Evolutionary conservation across 2,888 invertebrate genomes (phyloP), one percentile per base, ranked within the genome.

Genomic region (Pachymerium ferrugineum): DNA sequence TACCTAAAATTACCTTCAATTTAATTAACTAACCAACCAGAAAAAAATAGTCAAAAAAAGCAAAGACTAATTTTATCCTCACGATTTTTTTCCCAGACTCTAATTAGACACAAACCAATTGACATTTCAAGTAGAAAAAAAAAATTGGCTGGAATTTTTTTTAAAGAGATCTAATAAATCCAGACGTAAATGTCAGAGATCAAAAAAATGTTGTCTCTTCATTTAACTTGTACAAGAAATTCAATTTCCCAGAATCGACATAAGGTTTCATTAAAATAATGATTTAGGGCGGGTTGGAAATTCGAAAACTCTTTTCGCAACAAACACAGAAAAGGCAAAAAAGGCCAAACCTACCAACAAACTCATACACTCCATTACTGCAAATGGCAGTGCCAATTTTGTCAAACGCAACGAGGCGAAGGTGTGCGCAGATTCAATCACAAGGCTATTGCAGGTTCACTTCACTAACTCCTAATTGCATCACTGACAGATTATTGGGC

Each of bases 341-440:
- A n/a, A n/a, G n/a, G n/a, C n/a, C n/a, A n/a, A n/a, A n/a, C n/a
- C n/a, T n/a, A 22, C n/a, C 3, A 28, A 62, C 62, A 62, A 62
- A 62, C 62, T 25, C 62, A 62, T 38, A 38, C 25, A 62, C 62
- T 62, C 62, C 12, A 62, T 62, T 62, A 28, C 62, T 62, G 62
- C 22, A 62, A 62, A 62, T 62, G 62, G 62, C 62, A 62, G 62
- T 25, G 62, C 62, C 62, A 62, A 62, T 62, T 62, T 62, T 25
- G 62, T 62, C 25, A 62, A 62, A 62, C 12, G 38, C 62, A 62
- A 62, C 62, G 25, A 25, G 28, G 62, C 62, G 62, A 28, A 22
- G 62, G 28, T 28, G 62, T 25, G 28, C 14, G 62, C 62, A 10
- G 28, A 62, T 62, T 25, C 25, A 25, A 14, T 8, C n/a, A 38